Conservation (phyloP, 2,797 vertebrate genomes). For the Sebastes oblongus region DNA sequence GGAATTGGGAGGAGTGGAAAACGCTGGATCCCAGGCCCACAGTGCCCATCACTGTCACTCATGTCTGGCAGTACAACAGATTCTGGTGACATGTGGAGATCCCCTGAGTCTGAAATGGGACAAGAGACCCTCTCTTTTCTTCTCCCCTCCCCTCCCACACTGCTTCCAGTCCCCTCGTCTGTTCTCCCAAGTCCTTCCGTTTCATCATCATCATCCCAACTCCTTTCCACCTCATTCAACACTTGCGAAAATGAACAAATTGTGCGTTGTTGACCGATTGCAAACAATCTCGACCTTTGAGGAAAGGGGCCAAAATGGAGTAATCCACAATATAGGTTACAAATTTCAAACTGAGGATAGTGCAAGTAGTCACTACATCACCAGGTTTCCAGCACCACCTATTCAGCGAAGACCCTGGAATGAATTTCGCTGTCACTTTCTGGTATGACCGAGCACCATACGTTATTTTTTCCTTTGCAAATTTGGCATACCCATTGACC, state of each 20-base stretch:
- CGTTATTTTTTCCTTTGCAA: neutral
- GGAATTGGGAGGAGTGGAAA: conserved; percentile 68
- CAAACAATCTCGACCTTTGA: neutral
- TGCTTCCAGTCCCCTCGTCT: conserved; percentile 21
- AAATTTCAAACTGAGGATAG: neutral
- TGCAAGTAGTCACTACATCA: neutral
- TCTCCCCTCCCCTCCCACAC: neutral
- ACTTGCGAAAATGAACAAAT: neutral
- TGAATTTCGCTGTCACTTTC: neutral
- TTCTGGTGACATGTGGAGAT: conserved; percentile 67
- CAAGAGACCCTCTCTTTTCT: conserved; percentile 38
- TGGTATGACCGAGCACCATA: neutral
- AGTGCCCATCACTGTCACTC: conserved; percentile 80
- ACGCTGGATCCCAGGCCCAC: conserved; percentile 63
- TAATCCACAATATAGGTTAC: neutral
- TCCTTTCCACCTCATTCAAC: neutral
- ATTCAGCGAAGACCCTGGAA: neutral
- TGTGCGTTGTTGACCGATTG: neutral
- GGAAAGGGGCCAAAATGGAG: neutral
- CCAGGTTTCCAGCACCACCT: neutral
- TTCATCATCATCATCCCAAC: neutral
- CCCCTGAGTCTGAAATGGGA: conserved; percentile 60
- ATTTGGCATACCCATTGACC: neutral
- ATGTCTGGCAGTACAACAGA: conserved; percentile 59
- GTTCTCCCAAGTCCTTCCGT: conserved; percentile 14